Evolutionary conservation across 2,888 invertebrate species (phyloP), one percentile per base, ranked within the genome.

Genomic region (Eurytoma californica): DNA sequence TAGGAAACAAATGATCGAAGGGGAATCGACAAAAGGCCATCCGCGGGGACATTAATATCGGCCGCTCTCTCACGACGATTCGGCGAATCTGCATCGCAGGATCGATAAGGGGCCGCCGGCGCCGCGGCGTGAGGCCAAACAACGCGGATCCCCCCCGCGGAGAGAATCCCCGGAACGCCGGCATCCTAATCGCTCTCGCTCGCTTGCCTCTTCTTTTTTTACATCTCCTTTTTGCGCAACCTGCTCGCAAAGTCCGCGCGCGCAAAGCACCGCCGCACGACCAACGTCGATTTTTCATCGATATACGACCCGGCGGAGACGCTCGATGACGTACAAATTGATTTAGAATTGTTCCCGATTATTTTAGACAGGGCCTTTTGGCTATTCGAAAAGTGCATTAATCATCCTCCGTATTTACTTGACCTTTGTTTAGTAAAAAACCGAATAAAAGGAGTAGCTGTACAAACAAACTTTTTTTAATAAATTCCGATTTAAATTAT

Each of bases 81-180:
- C 79, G 57, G 57, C 73, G 79, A 79, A 79, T 69, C 68, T 69
- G 55, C 63, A 53, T 70, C n/a, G 57, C 55, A n/a, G 58, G 69
- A 79, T 73, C 73, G 65, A 79, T 73, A 79, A 73, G 61, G 39
- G 14, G 61, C 72, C 72, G 61, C n/a, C 18, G 13, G 13, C 49
- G 51, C n/a, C 68, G 55, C 68, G 66, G 53, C 66, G 51, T 53
- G 66, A 66, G 66, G 4, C 68, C 14, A 53, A 70, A 58, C 47
- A 47, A 18, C 51, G 30, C 51, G 60, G 68, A 68, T 72, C 66
- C 79, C 39, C 47, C 74, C 79, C 70, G 79, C 69, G 39, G 79
- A 60, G 74, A 79, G 74, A 60, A 74, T 79, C 79, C 70, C 58
- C 14, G 69, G 73, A 70, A 74, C 79, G 70, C 58, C n/a, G 14